Base-by-base conservation (phyloP, 1,140 invertebrate species). In the Trinorchestia longiramus region DNA sequence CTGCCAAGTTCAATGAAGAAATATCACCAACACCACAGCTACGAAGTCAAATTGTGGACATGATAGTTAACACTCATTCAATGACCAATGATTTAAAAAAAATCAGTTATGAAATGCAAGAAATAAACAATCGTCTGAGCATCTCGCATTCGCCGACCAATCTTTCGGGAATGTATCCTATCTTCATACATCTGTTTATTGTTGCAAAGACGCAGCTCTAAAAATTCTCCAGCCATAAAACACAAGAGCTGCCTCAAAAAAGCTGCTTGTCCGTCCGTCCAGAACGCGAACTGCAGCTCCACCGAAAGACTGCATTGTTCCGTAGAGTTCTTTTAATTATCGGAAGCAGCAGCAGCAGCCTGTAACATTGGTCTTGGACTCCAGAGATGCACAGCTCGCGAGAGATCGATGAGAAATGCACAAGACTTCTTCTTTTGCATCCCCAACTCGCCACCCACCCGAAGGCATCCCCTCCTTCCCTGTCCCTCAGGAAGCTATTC, bases 301-400 rank as follows among this genome's bases (percentile, higher is more conserved):
- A 77, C 62, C 8, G 62, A 77, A 77, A 77, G 62, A 43, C 41
- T 40, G 92, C 92, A 94, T 94, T 94, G 92, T 94, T 94, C 43
- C 43, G 92, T 94, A 43, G 92, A 94, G 36, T 94, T 94, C 43
- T 94, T 94, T 94, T 94, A 94, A 94, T 94, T 94, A 94, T 94
- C 92, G 92, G 44, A 45, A 45, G 43, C 43, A 43, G 40, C 23
- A 44, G 44, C 41, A 40, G 92, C 92, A 47, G 92, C 92, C 36
- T 45, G 43, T 44, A 40, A 44, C 36, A 15, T 91, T 43, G 88
- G 88, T 42, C 88, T 77, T 42, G 88, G n/a, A 45, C 43, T 45
- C 92, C 4, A 43, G 44, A 94, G 92, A 94, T 94, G 92, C 92
- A 45, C 43, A 43, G 44, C 43, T 94, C 88, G 41, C 11, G 43